A percentile compares a stretch with the other conserved stretches of the same genome.
phyloP scores from a whole-genome alignment of 2,797 vertebrate species.

The Sebastes wilsoni region DNA sequence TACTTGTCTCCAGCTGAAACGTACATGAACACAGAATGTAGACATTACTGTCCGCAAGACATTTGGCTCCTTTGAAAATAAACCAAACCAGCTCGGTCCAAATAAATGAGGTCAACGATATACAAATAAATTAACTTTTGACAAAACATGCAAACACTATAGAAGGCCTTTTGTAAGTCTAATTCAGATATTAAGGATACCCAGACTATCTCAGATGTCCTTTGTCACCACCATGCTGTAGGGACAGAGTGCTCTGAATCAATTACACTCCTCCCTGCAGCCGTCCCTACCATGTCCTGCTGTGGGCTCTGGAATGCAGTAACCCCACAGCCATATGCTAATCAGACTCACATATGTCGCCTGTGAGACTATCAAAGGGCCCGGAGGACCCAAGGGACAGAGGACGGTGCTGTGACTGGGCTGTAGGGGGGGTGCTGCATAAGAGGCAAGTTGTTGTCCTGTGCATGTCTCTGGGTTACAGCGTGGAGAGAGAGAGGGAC shows the following conservation, averaged over 20 bases:
- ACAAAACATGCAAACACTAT: background rate
- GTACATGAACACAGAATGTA: background rate
- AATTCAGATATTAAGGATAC: conserved; percentile 16
- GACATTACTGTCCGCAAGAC: background rate
- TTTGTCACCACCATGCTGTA: conserved; percentile 31
- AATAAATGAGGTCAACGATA: background rate
- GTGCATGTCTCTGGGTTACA: conserved; percentile 51
- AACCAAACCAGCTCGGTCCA: background rate
- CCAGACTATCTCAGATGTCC: conserved; percentile 10
- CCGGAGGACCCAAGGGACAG: conserved; percentile 61
- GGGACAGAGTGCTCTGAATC: conserved; percentile 68
- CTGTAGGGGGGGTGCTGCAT: conserved; percentile 33
- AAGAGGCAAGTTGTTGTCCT: conserved; percentile 61
- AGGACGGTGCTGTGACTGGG: conserved; percentile 40
- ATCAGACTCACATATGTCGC: conserved; percentile 77
- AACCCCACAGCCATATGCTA: conserved; percentile 76
- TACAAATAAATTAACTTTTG: background rate
- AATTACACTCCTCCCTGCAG: conserved; percentile 70
- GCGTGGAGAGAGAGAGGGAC: conserved; percentile 34
- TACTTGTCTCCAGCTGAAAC: background rate
- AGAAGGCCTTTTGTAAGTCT: background rate
- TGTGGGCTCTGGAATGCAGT: conserved; percentile 61
- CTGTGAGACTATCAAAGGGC: conserved; percentile 72
- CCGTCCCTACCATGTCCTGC: conserved; percentile 55
- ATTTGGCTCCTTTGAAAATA: background rate